These are phyloP conservation scores for Carpatolechia fugitivella DNA, from an alignment of 2,888 invertebrate species.

Conservation along the genomic window DNA sequence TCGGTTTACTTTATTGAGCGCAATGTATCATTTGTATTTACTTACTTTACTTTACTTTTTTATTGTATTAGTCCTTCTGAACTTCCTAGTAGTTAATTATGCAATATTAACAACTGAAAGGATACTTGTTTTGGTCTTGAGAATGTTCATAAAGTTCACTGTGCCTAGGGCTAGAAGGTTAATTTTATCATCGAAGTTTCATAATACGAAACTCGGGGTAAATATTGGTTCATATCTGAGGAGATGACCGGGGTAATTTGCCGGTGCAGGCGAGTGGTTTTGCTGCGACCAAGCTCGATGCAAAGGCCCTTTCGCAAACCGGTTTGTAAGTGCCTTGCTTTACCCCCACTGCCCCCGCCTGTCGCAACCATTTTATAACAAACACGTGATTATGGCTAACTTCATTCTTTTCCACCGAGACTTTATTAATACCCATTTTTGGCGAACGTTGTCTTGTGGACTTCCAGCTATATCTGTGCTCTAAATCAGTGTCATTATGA, in stretches of 20 bases:
- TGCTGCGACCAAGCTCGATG: conserved; percentile 46
- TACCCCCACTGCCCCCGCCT: conserved; percentile 25
- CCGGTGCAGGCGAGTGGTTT: conserved; percentile 33
- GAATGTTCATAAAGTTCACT: no score
- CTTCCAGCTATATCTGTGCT: no score
- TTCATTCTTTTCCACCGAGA: not conserved
- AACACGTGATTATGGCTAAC: conserved; percentile 5
- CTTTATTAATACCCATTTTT: not conserved
- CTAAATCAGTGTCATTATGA: no score
- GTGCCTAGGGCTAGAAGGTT: not conserved
- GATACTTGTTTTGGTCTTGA: no score
- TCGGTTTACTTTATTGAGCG: no score
- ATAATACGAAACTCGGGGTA: not conserved
- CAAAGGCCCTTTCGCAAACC: conserved; percentile 65
- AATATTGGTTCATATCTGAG: conserved; percentile 26
- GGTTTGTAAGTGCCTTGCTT: conserved; percentile 47
- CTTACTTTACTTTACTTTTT: no score
- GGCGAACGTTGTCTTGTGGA: not conserved
- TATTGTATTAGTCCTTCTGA: no score
- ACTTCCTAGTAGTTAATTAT: no score
- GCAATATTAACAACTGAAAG: no score
- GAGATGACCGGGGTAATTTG: conserved; percentile 49
- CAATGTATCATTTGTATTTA: no score
- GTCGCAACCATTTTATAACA: conserved; percentile 7
- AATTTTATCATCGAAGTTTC: not conserved